A percentile compares a stretch with the other conserved stretches of the same genome.
These are phyloP conservation scores for Taurulus bubalis DNA, from an alignment of 2,113 vertebrate genomes.

Conservation along the genomic window DNA sequence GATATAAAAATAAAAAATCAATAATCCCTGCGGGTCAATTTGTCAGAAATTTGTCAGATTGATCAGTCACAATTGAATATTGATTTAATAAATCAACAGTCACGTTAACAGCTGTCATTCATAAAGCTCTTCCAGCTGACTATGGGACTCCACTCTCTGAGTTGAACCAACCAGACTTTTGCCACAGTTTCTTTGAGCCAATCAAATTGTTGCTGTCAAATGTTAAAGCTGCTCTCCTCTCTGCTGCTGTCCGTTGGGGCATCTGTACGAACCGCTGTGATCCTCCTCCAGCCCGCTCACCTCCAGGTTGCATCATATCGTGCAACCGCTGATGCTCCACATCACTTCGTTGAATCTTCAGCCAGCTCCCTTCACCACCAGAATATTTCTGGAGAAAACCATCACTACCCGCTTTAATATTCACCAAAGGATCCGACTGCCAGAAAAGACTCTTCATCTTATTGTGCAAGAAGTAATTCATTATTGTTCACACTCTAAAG, in stretches of 20 bases:
- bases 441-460: not conserved
- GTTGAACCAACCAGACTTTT: too few species aligned
- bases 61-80: not conserved
- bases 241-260: not conserved
- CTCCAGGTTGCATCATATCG: not conserved
- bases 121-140: not conserved
- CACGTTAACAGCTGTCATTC: not conserved
- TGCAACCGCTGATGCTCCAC: not conserved
- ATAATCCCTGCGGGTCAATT: not conserved
- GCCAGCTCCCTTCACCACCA: not conserved
- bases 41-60: not conserved
- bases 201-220: not conserved
- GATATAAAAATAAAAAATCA: not conserved
- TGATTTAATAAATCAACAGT: not conserved
- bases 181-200: too few species aligned
- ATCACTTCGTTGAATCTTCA: not conserved
- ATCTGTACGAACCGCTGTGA: too few species aligned
- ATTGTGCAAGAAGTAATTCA: not conserved
- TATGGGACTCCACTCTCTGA: too few species aligned
- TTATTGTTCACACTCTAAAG: not conserved
- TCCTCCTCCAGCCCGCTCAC: not conserved
- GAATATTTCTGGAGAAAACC: too few species aligned
- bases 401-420: too few species aligned
- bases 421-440: not conserved
- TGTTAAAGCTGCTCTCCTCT: not conserved